Percentiles rank a stretch among this genome's conserved stretches.
These are phyloP conservation scores for Drosophila paranaensis DNA, from an alignment of 2,888 invertebrate species.

Conservation along the genomic window DNA sequence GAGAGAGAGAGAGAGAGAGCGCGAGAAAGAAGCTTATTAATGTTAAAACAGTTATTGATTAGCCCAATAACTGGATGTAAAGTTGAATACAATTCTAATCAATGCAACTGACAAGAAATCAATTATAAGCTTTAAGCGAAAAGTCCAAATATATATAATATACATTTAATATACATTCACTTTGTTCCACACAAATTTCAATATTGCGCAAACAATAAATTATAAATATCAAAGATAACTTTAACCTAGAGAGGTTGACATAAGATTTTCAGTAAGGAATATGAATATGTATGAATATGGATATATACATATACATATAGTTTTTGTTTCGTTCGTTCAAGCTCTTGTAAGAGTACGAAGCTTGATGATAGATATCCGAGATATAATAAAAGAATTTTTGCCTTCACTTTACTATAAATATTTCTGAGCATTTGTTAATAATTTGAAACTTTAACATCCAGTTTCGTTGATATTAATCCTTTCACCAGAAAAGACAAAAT, in stretches of 20 bases:
- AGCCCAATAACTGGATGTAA: conserved; percentile 24
- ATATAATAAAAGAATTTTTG: neutral
- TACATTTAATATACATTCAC: too few relatives aligned
- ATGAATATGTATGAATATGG: too few relatives aligned
- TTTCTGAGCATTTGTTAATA: neutral
- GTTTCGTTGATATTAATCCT: neutral
- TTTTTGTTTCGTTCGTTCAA: too few relatives aligned
- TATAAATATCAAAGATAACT: too few relatives aligned
- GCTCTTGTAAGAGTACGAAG: too few relatives aligned
- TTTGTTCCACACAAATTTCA: too few relatives aligned
- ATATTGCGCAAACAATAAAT: too few relatives aligned
- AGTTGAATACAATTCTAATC: conserved; percentile 27
- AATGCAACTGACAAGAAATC: conserved; percentile 22
- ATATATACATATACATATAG: too few relatives aligned
- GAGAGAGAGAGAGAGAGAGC: conserved; percentile 8
- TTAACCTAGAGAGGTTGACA: too few relatives aligned
- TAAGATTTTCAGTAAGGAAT: too few relatives aligned
- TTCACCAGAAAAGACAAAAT: neutral
- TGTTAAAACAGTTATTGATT: conserved; percentile 51
- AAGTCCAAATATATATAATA: neutral
- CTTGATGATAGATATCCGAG: neutral
- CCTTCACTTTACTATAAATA: too few relatives aligned
- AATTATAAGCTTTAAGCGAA: neutral
- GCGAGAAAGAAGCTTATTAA: conserved; percentile 22
- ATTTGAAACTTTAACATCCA: neutral